Percentiles rank a stretch among this genome's conserved stretches.
phyloP scores from a whole-genome alignment of 2,888 invertebrate species.

The Andrena praecox region DNA sequence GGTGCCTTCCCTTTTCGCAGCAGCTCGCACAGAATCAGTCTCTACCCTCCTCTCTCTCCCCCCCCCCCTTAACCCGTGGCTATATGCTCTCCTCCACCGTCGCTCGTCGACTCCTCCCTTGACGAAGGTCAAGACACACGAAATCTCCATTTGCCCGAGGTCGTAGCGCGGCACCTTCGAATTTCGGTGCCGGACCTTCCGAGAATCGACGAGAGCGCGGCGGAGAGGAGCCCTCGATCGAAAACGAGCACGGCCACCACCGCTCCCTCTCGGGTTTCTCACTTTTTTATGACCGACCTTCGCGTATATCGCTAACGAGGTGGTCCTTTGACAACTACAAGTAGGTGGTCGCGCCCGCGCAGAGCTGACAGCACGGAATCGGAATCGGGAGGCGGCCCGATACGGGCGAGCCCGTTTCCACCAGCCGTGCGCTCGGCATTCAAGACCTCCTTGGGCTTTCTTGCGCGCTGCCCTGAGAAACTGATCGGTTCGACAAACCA shows the following conservation, averaged over 20 bases:
- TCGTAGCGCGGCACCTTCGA: slow-evolving; percentile 70
- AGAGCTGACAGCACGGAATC: slow-evolving; percentile 28
- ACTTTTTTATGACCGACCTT: slow-evolving; percentile 67
- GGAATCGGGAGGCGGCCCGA: slow-evolving; percentile 1
- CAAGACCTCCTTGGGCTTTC: not conserved
- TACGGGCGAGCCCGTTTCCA: not conserved
- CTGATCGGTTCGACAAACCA: not conserved
- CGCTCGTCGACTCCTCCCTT: slow-evolving; percentile 77
- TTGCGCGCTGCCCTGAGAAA: not conserved
- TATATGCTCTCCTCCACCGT: not conserved
- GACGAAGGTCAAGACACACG: slow-evolving; percentile 82
- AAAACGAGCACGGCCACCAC: slow-evolving; percentile 58
- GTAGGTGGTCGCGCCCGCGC: slow-evolving; percentile 49
- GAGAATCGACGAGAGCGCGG: slow-evolving; percentile 66
- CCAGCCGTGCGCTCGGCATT: too few species aligned
- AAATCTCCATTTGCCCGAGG: slow-evolving; percentile 75
- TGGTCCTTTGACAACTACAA: slow-evolving; percentile 63
- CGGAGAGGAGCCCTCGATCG: slow-evolving; percentile 55
- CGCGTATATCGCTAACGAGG: slow-evolving; percentile 71
- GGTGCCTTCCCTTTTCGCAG: slow-evolving; percentile 50
- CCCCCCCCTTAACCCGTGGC: not conserved
- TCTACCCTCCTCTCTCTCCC: not conserved
- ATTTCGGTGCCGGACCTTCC: slow-evolving; percentile 69
- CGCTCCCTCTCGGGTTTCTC: slow-evolving; percentile 66
- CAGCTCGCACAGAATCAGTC: slow-evolving; percentile 23